Conservation (phyloP, 2,888 invertebrate species). For the Prosapia bicincta region DNA sequence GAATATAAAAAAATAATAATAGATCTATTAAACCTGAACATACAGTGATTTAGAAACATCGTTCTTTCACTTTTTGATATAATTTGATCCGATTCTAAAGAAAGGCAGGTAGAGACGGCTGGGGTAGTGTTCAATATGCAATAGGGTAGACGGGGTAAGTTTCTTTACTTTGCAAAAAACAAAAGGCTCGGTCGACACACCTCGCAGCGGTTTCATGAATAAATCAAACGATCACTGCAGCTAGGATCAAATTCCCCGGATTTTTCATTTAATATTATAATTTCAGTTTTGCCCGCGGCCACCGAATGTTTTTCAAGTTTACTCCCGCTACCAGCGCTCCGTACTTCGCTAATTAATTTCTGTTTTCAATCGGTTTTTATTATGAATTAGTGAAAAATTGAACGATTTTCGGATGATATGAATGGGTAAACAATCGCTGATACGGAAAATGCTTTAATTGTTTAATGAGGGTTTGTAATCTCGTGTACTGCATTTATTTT, state of each 20-base stretch:
- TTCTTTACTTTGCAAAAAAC: not conserved
- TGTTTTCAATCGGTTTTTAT: not conserved
- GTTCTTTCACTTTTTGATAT: too few relatives aligned
- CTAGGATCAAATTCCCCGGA: not conserved
- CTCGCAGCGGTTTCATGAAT: not conserved
- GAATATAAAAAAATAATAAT: too few relatives aligned
- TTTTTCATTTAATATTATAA: not conserved
- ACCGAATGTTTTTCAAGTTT: not conserved
- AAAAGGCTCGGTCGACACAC: not conserved
- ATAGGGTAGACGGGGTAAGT: too few relatives aligned
- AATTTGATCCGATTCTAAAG: too few relatives aligned
- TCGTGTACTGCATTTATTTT: too few relatives aligned
- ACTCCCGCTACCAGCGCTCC: not conserved
- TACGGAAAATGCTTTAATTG: too few relatives aligned
- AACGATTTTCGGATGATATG: not conserved
- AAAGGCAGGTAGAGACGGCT: too few relatives aligned
- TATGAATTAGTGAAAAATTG: not conserved
- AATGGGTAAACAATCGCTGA: too few relatives aligned
- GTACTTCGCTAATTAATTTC: not conserved
- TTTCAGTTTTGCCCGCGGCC: not conserved
- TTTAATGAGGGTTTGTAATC: too few relatives aligned
- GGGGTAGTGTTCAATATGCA: too few relatives aligned
- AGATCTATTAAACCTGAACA: too few relatives aligned
- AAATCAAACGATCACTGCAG: not conserved
- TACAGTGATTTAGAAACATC: too few relatives aligned